Percentiles rank a stretch among this genome's conserved stretches.
phyloP scores from a whole-genome alignment of 2,113 vertebrate genomes.

The Macquaria ambigua region DNA sequence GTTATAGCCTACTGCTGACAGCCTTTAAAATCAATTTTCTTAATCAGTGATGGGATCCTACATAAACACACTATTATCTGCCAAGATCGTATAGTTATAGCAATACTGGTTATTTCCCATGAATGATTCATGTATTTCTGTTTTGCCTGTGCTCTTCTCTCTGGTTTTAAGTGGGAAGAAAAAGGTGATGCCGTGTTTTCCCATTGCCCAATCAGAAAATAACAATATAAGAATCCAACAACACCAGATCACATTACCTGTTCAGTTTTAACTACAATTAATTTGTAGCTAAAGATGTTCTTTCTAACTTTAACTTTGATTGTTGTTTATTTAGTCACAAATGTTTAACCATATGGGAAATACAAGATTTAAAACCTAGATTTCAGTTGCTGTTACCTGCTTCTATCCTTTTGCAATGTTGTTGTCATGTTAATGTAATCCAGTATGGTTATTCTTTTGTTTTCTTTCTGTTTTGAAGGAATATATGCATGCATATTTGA shows the following conservation, averaged over 20 bases:
- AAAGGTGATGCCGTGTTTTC: slow-evolving; percentile 14
- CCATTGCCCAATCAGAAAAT: neutral
- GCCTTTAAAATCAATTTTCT: slow-evolving; percentile 45
- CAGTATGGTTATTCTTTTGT: neutral
- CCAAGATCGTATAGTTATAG: neutral
- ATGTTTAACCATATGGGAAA: neutral
- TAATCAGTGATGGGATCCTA: neutral
- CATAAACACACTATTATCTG: slow-evolving; percentile 5
- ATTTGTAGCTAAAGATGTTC: neutral
- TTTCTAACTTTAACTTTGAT: neutral
- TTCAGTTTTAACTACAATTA: neutral
- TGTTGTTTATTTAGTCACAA: neutral
- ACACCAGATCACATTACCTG: neutral
- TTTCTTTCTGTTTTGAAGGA: neutral
- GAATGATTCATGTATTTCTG: slow-evolving; percentile 8
- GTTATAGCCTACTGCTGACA: slow-evolving; percentile 21
- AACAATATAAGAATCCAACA: slow-evolving; percentile 15
- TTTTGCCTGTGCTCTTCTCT: slow-evolving; percentile 6
- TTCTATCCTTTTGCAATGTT: neutral
- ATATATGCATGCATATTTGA: neutral
- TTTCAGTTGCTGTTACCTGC: neutral
- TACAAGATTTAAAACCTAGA: neutral
- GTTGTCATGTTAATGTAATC: neutral
- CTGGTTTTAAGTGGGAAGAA: neutral
- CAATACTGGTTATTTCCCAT: neutral